Conservation (phyloP, 2,797 vertebrate species). For the Odontamblyopus rebecca region DNA sequence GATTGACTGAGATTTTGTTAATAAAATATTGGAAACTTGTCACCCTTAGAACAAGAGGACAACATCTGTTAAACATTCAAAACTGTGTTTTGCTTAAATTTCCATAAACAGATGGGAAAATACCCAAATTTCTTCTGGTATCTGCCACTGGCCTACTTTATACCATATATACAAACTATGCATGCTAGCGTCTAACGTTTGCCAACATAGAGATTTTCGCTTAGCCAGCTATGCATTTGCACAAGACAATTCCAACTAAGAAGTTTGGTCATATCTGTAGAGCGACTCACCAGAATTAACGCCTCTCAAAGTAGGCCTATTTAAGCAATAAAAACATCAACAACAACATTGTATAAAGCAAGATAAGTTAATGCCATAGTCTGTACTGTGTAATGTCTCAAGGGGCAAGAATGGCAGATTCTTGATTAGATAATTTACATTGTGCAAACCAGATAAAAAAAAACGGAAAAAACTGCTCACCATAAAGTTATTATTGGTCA, state of each 20-base stretch:
- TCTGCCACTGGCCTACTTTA: not conserved
- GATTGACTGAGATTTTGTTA: not conserved
- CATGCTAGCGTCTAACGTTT: not conserved
- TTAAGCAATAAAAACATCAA: too few relatives aligned
- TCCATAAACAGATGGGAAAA: not conserved
- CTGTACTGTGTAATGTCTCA: too few relatives aligned
- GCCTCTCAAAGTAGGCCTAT: too few relatives aligned
- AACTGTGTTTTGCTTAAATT: not conserved
- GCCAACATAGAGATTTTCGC: not conserved
- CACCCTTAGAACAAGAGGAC: not conserved
- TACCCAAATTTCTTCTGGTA: not conserved
- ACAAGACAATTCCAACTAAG: too few relatives aligned
- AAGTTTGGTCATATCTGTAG: too few relatives aligned
- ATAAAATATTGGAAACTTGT: not conserved
- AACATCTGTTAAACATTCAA: too few relatives aligned
- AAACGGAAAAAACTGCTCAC: not conserved
- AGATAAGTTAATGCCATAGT: too few relatives aligned
- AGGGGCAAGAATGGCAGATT: too few relatives aligned
- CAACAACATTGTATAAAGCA: too few relatives aligned
- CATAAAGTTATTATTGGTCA: not conserved
- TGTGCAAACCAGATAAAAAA: too few relatives aligned
- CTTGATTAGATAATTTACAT: too few relatives aligned
- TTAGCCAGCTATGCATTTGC: not conserved
- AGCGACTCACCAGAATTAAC: too few relatives aligned
- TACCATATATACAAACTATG: not conserved